Conservation (phyloP, 1,140 invertebrate species). For the Drosophila suzukii region DNA sequence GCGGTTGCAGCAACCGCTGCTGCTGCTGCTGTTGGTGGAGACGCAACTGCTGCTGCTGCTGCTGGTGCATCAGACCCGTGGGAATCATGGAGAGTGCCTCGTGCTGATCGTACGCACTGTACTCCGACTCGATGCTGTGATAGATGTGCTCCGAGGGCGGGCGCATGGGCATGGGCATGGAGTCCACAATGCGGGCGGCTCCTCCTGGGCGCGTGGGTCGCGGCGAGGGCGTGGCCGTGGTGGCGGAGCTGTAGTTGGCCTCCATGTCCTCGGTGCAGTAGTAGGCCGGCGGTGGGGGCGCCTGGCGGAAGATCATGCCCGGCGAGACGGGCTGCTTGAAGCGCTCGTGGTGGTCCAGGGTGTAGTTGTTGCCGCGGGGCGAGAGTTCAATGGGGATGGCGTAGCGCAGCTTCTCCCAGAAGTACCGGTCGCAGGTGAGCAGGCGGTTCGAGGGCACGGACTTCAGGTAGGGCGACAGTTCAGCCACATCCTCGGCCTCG, state of each 20-base stretch:
- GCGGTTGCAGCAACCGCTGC: constrained; percentile 64
- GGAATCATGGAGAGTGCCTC: constrained; percentile 83
- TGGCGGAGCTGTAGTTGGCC: constrained; percentile 87
- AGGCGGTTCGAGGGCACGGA: constrained; percentile 91
- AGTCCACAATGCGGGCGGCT: constrained; percentile 64
- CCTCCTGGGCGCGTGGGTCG: constrained; percentile 85
- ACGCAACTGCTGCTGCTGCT: constrained; percentile 58
- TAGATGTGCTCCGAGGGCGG: constrained; percentile 94
- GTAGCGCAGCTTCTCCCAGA: constrained; percentile 96
- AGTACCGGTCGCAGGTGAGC: constrained; percentile 94
- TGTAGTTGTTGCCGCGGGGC: constrained; percentile 85
- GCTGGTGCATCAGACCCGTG: constrained; percentile 69
- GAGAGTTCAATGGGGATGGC: constrained; percentile 90
- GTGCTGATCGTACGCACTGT: constrained; percentile 85
- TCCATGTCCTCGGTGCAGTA: constrained; percentile 86
- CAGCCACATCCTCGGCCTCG: constrained; percentile 93
- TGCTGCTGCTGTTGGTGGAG: constrained; percentile 72
- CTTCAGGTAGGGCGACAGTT: constrained; percentile 94
- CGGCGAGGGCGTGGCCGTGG: constrained; percentile 88
- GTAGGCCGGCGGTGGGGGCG: constrained; percentile 84
- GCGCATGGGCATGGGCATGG: constrained; percentile 84
- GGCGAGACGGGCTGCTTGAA: constrained; percentile 84
- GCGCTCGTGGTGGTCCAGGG: constrained; percentile 84
- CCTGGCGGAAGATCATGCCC: constrained; percentile 82
- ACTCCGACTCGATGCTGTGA: constrained; percentile 94